These are phyloP conservation scores for Haliclystus octoradiatus DNA, from an alignment of 30 jellyfish, hydroid and myxozoan species.

Conservation along the genomic window DNA sequence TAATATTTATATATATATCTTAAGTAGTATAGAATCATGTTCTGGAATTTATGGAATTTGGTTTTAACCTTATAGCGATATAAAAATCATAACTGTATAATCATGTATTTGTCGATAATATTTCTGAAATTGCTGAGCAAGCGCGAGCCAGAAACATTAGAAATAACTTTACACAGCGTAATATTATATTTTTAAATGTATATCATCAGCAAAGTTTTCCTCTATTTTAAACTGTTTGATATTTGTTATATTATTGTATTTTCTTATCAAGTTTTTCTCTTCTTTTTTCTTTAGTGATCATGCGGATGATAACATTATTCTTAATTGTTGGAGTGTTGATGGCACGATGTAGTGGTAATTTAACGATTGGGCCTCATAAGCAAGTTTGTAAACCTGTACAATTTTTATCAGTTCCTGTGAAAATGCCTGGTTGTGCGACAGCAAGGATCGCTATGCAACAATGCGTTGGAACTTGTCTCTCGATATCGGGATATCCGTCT, in stretches of 20 bases:
- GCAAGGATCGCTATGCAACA: conserved; percentile 10
- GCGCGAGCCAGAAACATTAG: too few relatives aligned
- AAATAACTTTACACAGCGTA: too few relatives aligned
- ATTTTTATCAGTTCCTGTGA: conserved; percentile 5
- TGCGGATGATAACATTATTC: neutral
- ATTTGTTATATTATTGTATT: neutral
- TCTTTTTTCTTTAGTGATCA: neutral
- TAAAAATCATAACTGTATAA: too few relatives aligned
- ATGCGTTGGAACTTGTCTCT: conserved; percentile 65
- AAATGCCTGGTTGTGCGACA: conserved; percentile 23
- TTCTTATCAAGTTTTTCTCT: neutral
- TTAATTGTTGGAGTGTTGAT: neutral
- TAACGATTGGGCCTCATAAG: conserved; percentile 20
- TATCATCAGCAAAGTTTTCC: too few relatives aligned
- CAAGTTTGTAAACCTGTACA: conserved; percentile 34
- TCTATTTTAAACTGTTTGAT: neutral
- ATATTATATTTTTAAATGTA: too few relatives aligned
- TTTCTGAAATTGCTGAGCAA: too few relatives aligned
- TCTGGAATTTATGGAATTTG: too few relatives aligned
- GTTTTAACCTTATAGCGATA: too few relatives aligned
- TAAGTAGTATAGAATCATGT: too few relatives aligned
- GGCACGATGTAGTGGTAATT: conserved; percentile 30
- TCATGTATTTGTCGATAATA: too few relatives aligned
- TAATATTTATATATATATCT: too few relatives aligned
- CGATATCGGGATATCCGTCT: conserved; percentile 42